Percentiles rank a stretch among this genome's conserved stretches.
These are phyloP conservation scores for Poecilia gillii DNA, from an alignment of 2,797 vertebrate species.

Conservation along the genomic window DNA sequence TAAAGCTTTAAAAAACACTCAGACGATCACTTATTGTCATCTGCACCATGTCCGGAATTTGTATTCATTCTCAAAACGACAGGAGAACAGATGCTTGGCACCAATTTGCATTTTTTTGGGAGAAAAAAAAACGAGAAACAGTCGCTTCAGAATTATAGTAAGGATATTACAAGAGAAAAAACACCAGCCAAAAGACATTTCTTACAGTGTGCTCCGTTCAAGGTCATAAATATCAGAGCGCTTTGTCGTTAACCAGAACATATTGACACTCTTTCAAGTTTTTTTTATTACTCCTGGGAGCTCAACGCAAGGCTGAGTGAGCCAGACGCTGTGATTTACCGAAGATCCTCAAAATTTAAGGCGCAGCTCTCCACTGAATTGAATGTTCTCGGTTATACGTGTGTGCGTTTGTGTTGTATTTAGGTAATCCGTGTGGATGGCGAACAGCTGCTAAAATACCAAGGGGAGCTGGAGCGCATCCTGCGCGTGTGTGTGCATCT, in stretches of 20 bases:
- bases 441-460: conserved; percentile 91
- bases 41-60: neutral
- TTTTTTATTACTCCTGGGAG: conserved; percentile 72
- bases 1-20: conserved; percentile 16
- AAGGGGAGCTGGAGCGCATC: conserved; percentile 89
- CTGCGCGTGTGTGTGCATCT: conserved; percentile 89
- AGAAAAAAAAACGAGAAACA: neutral
- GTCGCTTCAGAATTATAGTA: neutral
- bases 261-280: conserved; percentile 73
- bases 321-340: conserved; percentile 70
- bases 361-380: conserved; percentile 52
- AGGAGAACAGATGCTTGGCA: conserved; percentile 7
- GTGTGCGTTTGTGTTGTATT: conserved; percentile 33
- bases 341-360: conserved; percentile 66
- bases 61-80: neutral
- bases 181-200: conserved; percentile 33
- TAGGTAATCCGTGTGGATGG: conserved; percentile 97
- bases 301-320: conserved; percentile 37
- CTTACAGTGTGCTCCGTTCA: conserved; percentile 30
- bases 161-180: conserved; percentile 7
- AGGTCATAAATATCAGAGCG: conserved; percentile 62
- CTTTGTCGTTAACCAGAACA: conserved; percentile 68
- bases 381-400: conserved; percentile 11
- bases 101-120: neutral
- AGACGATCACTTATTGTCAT: conserved; percentile 5